Evolutionary conservation across 2,113 vertebrate species (phyloP).

Genomic region (Grallaria varia): DNA sequence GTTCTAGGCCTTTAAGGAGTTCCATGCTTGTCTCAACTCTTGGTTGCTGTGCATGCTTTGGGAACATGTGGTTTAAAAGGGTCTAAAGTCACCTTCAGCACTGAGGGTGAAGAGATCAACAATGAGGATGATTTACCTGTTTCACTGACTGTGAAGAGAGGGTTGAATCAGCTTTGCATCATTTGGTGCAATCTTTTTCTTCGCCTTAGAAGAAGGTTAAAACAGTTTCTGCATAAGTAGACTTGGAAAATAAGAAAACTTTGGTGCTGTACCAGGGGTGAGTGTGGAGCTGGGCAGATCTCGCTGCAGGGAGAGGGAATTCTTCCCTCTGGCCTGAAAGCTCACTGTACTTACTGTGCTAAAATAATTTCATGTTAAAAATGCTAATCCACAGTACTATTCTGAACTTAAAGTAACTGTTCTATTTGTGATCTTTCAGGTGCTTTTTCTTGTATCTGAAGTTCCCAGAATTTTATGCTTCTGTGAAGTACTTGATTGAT

Average conservation of each 20-base stretch:
- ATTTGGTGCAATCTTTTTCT: neutral
- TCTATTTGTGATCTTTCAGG: neutral
- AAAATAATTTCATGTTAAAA: neutral
- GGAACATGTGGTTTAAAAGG: neutral
- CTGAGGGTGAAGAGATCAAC: neutral
- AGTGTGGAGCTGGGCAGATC: neutral
- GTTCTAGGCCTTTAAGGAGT: neutral
- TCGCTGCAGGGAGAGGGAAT: neutral
- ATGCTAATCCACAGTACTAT: neutral
- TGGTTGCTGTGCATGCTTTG: neutral
- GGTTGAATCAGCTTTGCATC: neutral
- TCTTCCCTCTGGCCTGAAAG: neutral
- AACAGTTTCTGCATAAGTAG: neutral
- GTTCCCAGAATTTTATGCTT: slow-evolving; percentile 10
- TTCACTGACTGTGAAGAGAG: neutral
- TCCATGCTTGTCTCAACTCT: neutral
- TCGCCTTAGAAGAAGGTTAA: neutral
- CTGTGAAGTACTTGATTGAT: neutral
- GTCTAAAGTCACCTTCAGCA: neutral
- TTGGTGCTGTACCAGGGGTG: neutral
- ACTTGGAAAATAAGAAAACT: neutral
- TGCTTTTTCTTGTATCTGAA: neutral
- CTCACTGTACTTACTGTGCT: neutral
- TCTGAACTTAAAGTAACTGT: neutral
- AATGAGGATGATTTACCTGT: neutral